Base-by-base conservation (phyloP, 2,888 invertebrate genomes). In the Ligdia adustata region DNA sequence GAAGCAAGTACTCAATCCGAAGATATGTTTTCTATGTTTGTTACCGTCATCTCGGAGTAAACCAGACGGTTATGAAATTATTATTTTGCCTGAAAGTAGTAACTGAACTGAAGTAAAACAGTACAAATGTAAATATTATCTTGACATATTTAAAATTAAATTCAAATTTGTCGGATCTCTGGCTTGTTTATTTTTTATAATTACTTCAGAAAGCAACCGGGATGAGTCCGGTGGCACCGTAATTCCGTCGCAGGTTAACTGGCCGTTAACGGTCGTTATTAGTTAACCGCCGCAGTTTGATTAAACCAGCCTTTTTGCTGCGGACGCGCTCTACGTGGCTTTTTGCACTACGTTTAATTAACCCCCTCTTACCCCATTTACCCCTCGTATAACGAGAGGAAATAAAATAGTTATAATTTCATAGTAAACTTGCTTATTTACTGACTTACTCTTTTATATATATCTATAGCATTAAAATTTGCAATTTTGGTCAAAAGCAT, bases 341-440 rank as follows among this genome's bases (percentile, higher is more conserved):
- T 35, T 47, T 40, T 40, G 46, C 46, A 47, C 24, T 47, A 14
- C 29, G 46, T 40, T 47, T 40, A 47, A 47, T 40, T 40, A 47
- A 9, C 38, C 33, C 32, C 20, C 39, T 16, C 18, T 15, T n/a
- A 4, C 14, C 7, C 3, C 22, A 7, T 22, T 18, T 18, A 18
- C 15, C n/a, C 2, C 13, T 24, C 26, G 12, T 13, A n/a, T 9
- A 15, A 16, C 6, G 13, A 24, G 39, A 9, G 13, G 13, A 20
- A 5, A 1, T 9, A 4, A 20, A 20, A 34, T 9, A 13, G 18
- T 22, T 27, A 28, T 33, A 27, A 27, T 27, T 46, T 39, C 11
- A 34, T 46, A 16, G 32, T 28, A 15, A 45, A 44, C 16, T 4
- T 3, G 7, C n/a, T n/a, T n/a, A n/a, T n/a, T n/a, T n/a, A n/a